Base-by-base conservation (phyloP, 2,113 vertebrate species). In the Narcine bancroftii region DNA sequence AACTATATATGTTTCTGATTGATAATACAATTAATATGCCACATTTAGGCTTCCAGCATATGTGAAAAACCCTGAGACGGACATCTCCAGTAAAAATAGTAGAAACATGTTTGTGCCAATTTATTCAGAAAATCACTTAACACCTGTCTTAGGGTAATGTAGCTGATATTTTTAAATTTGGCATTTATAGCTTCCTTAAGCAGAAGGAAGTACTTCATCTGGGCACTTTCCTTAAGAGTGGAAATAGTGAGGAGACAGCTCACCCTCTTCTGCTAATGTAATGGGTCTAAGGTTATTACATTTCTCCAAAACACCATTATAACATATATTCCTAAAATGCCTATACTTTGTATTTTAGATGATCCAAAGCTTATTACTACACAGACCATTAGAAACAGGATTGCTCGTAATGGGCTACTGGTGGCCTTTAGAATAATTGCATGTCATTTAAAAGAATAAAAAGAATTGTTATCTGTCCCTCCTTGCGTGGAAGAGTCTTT, bases 1-100 rank as follows among this genome's bases (percentile, higher is more conserved):
- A 87, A 87, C 81, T 87, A 87, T 87, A 85, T 85, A 87, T 87
- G 81, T 87, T 60, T 63, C 81, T 87, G 81, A 87, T 87, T 87
- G 81, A 87, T 87, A 87, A 87, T 87, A 87, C 81, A 87, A 87
- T 87, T 87, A 87, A 87, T 60, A 87, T 87, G 81, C 81, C 81
- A 60, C 81, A 87, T 60, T 87, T 42, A 87, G 4, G 81, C 50
- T 60, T 60, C 81, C n/a, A 60, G 53, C n/a, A 56, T 87, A 60
- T 21, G 81, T 36, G 81, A 83, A 36, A 60, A 87, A 87, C 81
- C 53, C 60, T 50, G 17, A 36, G 81, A 60, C 33, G n/a, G 53
- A 60, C 79, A 83, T 53, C 81, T 87, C 50, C 53, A 36, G 81
- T 36, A 87, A 87, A 85, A 87, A 87, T 69, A n/a, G 33, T 87